phyloP scores from a whole-genome alignment of 2,797 vertebrate species.

The Melanitta fusca region DNA sequence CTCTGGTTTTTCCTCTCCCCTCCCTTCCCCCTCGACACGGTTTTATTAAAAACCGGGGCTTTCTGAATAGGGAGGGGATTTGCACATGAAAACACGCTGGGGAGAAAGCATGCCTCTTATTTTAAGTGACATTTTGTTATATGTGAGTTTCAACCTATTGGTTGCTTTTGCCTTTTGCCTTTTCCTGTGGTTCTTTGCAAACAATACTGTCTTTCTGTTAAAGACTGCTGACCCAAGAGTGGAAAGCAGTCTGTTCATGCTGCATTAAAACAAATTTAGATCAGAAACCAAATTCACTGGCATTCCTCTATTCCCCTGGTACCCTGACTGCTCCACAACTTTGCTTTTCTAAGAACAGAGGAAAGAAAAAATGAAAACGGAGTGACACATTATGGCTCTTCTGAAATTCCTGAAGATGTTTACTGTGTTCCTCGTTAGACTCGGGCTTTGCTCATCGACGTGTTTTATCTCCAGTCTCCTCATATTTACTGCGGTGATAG shows the following conservation, averaged over 20 bases:
- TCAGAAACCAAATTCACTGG: constrained; percentile 73
- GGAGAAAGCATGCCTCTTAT: background rate
- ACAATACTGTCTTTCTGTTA: constrained; percentile 71
- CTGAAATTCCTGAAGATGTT: constrained; percentile 68
- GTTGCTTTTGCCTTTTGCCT: constrained; percentile 75
- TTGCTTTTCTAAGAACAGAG: constrained; percentile 78
- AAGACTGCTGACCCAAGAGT: constrained; percentile 74
- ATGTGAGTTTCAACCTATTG: constrained; percentile 15
- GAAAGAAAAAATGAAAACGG: constrained; percentile 57
- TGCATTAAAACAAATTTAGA: constrained; percentile 76
- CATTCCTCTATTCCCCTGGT: constrained; percentile 80
- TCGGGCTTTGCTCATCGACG: background rate
- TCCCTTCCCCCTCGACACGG: background rate
- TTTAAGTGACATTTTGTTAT: constrained; percentile 74
- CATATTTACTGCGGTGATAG: constrained; percentile 9
- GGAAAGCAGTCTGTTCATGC: constrained; percentile 78
- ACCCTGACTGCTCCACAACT: constrained; percentile 69
- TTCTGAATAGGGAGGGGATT: constrained; percentile 30
- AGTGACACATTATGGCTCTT: constrained; percentile 16
- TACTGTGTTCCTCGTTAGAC: constrained; percentile 12
- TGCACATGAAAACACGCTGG: constrained; percentile 41
- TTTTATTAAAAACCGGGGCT: constrained; percentile 5
- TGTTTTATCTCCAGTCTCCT: constrained; percentile 19
- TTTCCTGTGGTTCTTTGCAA: constrained; percentile 64
- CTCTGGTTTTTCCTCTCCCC: background rate